Evolutionary conservation across 2,113 vertebrate species (phyloP).

Genomic region (Stictonetta naevosa): DNA sequence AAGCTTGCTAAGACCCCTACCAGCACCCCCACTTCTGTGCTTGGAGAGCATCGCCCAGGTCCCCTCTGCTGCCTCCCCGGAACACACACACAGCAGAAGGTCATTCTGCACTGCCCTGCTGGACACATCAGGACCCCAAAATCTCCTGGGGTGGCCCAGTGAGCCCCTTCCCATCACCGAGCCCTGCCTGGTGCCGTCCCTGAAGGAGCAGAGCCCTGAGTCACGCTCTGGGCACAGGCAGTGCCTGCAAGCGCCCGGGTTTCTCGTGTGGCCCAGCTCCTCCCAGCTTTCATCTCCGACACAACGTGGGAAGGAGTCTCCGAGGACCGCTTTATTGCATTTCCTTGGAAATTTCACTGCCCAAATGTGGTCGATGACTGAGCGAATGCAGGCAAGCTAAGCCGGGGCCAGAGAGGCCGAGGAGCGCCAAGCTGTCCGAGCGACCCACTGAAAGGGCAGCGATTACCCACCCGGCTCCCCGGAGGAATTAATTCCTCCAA

Average conservation of each 20-base stretch:
- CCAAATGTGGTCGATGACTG: not conserved
- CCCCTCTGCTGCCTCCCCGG: not conserved
- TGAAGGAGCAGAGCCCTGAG: not conserved
- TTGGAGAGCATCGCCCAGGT: not conserved
- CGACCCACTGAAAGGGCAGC: not conserved
- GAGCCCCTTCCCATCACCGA: not conserved
- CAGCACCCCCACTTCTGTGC: accelerated
- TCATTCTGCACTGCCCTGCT: accelerated
- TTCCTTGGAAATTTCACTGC: conserved; percentile 18
- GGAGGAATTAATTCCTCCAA: not conserved
- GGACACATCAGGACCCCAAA: accelerated
- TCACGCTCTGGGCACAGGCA: not conserved
- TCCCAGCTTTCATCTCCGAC: not conserved
- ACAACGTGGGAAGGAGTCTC: not conserved
- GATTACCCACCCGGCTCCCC: not conserved
- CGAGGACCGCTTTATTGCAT: not conserved
- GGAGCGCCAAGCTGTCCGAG: not conserved
- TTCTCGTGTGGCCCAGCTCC: not conserved
- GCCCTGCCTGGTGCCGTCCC: not conserved
- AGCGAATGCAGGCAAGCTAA: not conserved
- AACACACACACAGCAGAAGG: too few species aligned
- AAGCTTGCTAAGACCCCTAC: not conserved
- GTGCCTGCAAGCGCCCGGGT: not conserved
- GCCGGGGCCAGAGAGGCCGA: not conserved
- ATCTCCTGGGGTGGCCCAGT: accelerated